These are phyloP conservation scores for Denticeps clupeoides DNA, from an alignment of 2,797 vertebrate genomes.

Conservation along the genomic window DNA sequence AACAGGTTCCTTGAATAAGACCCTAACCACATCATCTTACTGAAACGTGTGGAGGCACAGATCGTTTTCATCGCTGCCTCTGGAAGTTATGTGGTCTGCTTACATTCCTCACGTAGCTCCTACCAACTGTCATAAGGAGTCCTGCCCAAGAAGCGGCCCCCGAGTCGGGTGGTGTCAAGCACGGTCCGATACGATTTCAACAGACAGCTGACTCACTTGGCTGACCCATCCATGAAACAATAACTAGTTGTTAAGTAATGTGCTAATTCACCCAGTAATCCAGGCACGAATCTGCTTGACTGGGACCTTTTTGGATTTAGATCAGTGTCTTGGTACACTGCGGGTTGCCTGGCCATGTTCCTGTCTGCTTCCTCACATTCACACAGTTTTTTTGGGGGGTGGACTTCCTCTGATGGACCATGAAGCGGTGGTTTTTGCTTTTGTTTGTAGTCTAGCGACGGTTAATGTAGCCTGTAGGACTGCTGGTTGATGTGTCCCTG, in stretches of 20 bases:
- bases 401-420: conserved; percentile 11
- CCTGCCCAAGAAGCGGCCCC: too few species aligned
- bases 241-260: too few species aligned
- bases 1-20: too few species aligned
- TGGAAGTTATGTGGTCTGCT: conserved; percentile 16
- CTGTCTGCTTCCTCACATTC: conserved; percentile 16
- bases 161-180: too few species aligned
- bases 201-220: too few species aligned
- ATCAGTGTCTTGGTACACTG: too few species aligned
- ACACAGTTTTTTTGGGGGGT: conserved; percentile 6
- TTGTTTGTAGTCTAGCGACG: neutral
- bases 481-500: too few species aligned
- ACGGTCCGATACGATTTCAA: too few species aligned
- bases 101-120: conserved; percentile 25
- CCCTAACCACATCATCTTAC: neutral
- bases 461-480: too few species aligned
- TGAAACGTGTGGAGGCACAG: neutral
- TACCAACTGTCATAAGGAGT: neutral
- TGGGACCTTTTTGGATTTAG: neutral
- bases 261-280: too few species aligned
- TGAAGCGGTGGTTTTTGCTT: neutral
- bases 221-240: too few species aligned
- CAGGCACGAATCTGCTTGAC: too few species aligned
- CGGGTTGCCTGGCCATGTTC: neutral
- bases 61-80: conserved; percentile 2